Base-by-base conservation (phyloP, 2,113 vertebrate genomes). In the Carassius auratus region DNA sequence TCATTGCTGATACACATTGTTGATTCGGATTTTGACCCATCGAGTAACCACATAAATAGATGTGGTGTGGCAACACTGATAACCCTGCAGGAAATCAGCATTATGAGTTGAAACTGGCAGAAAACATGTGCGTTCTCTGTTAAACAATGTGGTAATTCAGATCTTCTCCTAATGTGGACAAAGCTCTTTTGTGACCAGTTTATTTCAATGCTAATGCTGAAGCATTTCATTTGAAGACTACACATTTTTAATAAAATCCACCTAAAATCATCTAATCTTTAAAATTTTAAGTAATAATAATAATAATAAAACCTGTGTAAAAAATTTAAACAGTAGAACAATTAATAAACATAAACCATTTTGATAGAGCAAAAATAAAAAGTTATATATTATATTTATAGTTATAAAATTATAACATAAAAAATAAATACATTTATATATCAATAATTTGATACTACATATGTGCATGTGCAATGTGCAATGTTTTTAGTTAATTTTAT, bases 31-130 rank as follows among this genome's bases (percentile, higher is more conserved):
- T 85, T 76, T 62, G 57, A 77, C 76, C 76, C 50, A 19, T 21
- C 9, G 15, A 38, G 17, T 13, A 75, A 85, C 76, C 84, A 33
- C 62, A 79, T 38, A 59, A 79, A 68, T 30, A 52, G 38, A n/a
- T 85, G 64, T 71, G 76, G 61, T 79, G n/a, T 26, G 64, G 21
- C 30, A 69, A 23, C 6, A 45, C 38, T 68, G 74, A 68, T 84
- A 21, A 84, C 8, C 74, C 62, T 15, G 17, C 23, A 19, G 76
- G 17, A 85, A 85, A 77, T 79, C 17, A 42, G 8, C 42, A 21
- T 78, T 0, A n/a, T 23, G 57, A 23, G 10, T 61, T 62, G 30
- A 36, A 62, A 48, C 38, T 64, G 7, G 19, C 73, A 77, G 61
- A 68, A 55, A 85, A n/a, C 38, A 2, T 38, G 36, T 84, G 57